Conservation (phyloP, 2,888 invertebrate species). For the Drosophila hamatofila region DNA sequence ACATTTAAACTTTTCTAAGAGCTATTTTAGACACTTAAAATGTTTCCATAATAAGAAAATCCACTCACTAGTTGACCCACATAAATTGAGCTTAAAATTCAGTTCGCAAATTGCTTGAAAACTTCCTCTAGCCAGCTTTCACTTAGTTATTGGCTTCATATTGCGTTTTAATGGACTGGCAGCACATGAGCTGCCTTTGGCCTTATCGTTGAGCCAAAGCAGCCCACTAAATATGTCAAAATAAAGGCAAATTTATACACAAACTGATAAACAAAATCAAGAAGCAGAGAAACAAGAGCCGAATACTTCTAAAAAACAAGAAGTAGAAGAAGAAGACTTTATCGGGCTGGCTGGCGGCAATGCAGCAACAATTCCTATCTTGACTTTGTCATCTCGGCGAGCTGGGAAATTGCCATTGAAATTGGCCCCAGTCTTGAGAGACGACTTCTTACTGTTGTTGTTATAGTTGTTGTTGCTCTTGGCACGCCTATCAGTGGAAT, state of each 20-base stretch:
- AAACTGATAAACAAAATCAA: conserved; percentile 68
- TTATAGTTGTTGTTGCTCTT: conserved; percentile 66
- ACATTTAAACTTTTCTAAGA: no score
- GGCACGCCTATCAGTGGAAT: conserved; percentile 84
- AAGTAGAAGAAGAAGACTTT: background rate
- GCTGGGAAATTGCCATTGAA: conserved; percentile 63
- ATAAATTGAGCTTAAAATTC: conserved; percentile 7
- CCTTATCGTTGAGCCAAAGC: conserved; percentile 46
- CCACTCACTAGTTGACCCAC: conserved; percentile 15
- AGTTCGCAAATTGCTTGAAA: background rate
- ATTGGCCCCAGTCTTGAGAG: conserved; percentile 52
- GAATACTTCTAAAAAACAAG: conserved; percentile 23
- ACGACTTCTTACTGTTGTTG: background rate
- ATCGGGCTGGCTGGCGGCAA: conserved; percentile 44
- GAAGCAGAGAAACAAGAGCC: conserved; percentile 4
- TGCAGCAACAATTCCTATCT: conserved; percentile 67
- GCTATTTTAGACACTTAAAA: background rate
- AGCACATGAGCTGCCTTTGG: conserved; percentile 38
- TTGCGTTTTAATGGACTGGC: conserved; percentile 67
- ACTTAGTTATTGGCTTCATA: conserved; percentile 53
- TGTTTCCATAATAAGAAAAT: background rate
- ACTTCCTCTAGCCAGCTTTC: conserved; percentile 14
- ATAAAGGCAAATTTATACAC: conserved; percentile 78
- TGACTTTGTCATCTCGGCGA: conserved; percentile 69
- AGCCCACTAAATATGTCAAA: conserved; percentile 78